Evolutionary conservation across 2,113 vertebrate species (phyloP).

Genomic region (Ia io): DNA sequence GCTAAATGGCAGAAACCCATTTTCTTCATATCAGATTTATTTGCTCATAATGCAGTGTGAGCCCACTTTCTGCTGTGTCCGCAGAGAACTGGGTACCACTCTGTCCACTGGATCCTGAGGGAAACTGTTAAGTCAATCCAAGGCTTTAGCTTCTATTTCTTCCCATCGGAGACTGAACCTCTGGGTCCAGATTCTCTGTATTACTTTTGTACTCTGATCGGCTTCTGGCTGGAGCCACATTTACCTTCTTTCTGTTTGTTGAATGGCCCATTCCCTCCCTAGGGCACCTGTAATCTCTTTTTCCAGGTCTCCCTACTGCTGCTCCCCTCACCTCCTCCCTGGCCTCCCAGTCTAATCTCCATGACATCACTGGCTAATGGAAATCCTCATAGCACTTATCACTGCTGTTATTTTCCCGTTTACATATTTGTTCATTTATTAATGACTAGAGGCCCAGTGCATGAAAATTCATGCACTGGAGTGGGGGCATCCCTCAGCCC

Average conservation of each 20-base stretch:
- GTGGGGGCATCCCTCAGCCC: no score
- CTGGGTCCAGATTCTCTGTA: neutral
- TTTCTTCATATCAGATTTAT: slow-evolving; percentile 24
- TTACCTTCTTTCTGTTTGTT: neutral
- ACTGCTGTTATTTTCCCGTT: neutral
- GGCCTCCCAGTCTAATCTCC: neutral
- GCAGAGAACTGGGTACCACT: neutral
- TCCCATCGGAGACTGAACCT: neutral
- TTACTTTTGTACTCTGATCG: neutral
- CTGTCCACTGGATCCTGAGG: neutral
- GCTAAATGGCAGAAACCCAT: slow-evolving; percentile 1
- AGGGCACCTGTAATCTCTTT: neutral
- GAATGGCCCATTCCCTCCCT: neutral
- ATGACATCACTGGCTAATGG: neutral
- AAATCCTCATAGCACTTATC: neutral
- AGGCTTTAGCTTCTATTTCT: neutral
- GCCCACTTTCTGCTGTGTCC: neutral
- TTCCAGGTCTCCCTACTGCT: neutral
- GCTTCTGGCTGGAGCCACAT: neutral
- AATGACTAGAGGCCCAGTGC: neutral
- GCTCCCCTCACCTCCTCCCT: neutral
- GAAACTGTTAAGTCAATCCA: neutral
- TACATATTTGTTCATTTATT: neutral
- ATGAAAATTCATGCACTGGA: no score
- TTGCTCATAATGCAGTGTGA: neutral